A percentile compares a stretch with the other conserved stretches of the same genome.
Evolutionary conservation across 2,797 vertebrate species (phyloP).

Genomic region (Phalloptychus januarius): DNA sequence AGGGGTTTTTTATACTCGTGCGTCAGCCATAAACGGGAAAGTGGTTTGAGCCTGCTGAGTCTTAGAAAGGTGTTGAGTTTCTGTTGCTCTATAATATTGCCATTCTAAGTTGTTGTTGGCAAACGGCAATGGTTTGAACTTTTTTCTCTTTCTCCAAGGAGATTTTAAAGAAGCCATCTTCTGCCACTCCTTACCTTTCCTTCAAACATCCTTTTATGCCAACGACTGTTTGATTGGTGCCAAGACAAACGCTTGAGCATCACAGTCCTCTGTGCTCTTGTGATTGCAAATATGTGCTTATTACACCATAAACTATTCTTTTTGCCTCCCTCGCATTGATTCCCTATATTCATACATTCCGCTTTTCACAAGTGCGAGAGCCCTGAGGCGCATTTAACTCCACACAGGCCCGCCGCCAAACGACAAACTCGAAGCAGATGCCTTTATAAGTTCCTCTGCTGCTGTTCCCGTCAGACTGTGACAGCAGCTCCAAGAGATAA

Average conservation of each 20-base stretch:
- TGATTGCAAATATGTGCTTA: not conserved
- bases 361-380: not conserved
- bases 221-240: not conserved
- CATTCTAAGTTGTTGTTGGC: not conserved
- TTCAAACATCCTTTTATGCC: not conserved
- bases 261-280: not conserved
- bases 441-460: conserved; percentile 30
- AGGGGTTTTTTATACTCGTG: not conserved
- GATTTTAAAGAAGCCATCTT: not conserved
- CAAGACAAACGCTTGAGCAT: not conserved
- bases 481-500: conserved; percentile 50
- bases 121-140: not conserved
- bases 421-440: conserved; percentile 43
- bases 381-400: not conserved
- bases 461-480: conserved; percentile 36
- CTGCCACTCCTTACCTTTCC: not conserved
- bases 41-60: not conserved
- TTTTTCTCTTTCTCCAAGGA: not conserved
- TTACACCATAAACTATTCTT: not conserved
- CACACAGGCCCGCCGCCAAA: conserved; percentile 21
- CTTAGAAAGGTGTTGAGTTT: not conserved
- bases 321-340: not conserved
- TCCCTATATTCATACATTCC: not conserved
- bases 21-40: not conserved
- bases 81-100: not conserved